phyloP scores from a whole-genome alignment of 2,797 vertebrate species.

The Columba guinea region DNA sequence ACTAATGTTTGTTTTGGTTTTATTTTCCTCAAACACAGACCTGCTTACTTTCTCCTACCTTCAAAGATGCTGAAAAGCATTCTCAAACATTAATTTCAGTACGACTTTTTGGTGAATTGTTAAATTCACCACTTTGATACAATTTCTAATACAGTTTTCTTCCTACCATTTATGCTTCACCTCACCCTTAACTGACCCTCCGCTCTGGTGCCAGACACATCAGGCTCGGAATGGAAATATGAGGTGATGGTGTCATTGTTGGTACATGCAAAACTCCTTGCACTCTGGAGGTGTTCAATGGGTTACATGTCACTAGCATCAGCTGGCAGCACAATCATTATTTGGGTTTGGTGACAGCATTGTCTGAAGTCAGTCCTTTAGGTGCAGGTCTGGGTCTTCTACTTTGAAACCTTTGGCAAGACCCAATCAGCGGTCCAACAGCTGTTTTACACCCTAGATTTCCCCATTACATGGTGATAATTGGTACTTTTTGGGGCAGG shows the following conservation, averaged over 20 bases:
- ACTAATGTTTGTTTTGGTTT: not conserved
- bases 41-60: not conserved
- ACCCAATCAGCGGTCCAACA: not conserved
- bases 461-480: not conserved
- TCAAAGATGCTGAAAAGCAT: not conserved
- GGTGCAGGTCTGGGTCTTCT: not conserved
- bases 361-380: not conserved
- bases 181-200: not conserved
- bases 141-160: not conserved
- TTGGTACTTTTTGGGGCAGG: not conserved
- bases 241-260: not conserved
- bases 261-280: not conserved
- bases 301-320: not conserved
- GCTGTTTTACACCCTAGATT: not conserved
- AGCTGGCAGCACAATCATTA: not conserved
- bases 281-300: not conserved
- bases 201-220: not conserved
- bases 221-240: not conserved
- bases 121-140: not conserved
- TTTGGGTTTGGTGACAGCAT: not conserved
- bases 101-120: not conserved
- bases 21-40: not conserved
- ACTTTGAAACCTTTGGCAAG: not conserved
- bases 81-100: not conserved
- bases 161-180: not conserved